Evolutionary conservation across 2,888 invertebrate genomes (phyloP).

Genomic region (Allygus modestus): DNA sequence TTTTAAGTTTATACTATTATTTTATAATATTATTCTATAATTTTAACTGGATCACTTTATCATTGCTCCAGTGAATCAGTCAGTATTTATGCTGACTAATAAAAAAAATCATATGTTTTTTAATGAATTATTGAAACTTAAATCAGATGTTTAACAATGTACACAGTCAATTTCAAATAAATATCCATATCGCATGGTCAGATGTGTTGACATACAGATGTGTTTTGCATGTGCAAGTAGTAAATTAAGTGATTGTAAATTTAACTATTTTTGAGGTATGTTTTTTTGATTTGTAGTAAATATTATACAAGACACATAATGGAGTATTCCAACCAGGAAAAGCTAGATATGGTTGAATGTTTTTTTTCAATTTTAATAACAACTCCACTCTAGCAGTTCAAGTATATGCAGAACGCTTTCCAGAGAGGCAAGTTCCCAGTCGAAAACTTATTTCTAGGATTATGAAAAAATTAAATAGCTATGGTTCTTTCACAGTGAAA

Average conservation of each 20-base stretch:
- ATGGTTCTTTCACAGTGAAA: slow-evolving; percentile 15
- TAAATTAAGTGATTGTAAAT: background rate
- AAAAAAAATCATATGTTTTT: too few species aligned
- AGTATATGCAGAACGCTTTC: slow-evolving; percentile 37
- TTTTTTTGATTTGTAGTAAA: background rate
- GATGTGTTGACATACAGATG: background rate
- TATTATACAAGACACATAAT: background rate
- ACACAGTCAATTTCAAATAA: too few species aligned
- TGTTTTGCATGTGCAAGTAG: background rate
- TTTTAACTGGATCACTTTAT: too few species aligned
- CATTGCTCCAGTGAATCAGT: too few species aligned
- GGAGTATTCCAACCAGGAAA: slow-evolving; percentile 30
- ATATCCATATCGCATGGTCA: too few species aligned
- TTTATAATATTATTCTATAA: background rate
- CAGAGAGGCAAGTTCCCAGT: slow-evolving; percentile 28
- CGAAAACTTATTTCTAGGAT: slow-evolving; percentile 15
- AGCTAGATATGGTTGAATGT: slow-evolving; percentile 45
- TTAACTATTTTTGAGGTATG: background rate
- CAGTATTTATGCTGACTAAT: too few species aligned
- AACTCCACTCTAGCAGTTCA: slow-evolving; percentile 24
- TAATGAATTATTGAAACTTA: too few species aligned
- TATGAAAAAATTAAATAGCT: background rate
- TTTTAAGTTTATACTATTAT: too few species aligned
- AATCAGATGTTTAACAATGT: too few species aligned
- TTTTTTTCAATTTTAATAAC: slow-evolving; percentile 2